These are phyloP conservation scores for Anomalospiza imberbis DNA, from an alignment of 2,797 vertebrate genomes.

Conservation along the genomic window DNA sequence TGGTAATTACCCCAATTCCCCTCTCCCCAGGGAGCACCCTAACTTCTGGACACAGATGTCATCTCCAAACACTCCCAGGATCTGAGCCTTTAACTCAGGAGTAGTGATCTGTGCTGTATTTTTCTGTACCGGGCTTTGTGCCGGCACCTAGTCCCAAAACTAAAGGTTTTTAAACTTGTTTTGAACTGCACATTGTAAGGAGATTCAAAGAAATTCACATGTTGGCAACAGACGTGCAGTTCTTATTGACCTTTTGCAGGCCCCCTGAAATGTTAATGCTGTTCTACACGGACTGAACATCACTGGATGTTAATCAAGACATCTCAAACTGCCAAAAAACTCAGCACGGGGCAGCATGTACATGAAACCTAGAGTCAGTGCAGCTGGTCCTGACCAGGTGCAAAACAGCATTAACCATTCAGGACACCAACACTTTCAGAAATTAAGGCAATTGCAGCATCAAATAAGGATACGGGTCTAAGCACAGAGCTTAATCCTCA, in stretches of 20 bases:
- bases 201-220: neutral
- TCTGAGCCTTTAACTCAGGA: neutral
- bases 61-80: neutral
- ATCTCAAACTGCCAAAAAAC: neutral
- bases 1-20: neutral
- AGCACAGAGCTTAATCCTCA: neutral
- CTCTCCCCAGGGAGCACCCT: neutral
- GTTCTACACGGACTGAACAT: rapidly evolving
- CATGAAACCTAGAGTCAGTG: rapidly evolving
- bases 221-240: neutral
- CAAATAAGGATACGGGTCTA: neutral
- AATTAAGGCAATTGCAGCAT: neutral
- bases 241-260: neutral
- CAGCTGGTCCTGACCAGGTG: neutral
- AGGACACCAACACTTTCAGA: neutral
- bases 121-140: neutral
- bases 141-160: neutral
- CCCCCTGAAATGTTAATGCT: neutral
- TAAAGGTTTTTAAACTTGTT: neutral
- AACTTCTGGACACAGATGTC: neutral
- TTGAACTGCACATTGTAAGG: neutral
- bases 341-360: neutral
- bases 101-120: neutral
- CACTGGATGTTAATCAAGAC: neutral
- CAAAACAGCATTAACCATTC: neutral